These are phyloP conservation scores for Psilopsiagon aymara DNA, from an alignment of 2,113 vertebrate genomes.

Conservation along the genomic window DNA sequence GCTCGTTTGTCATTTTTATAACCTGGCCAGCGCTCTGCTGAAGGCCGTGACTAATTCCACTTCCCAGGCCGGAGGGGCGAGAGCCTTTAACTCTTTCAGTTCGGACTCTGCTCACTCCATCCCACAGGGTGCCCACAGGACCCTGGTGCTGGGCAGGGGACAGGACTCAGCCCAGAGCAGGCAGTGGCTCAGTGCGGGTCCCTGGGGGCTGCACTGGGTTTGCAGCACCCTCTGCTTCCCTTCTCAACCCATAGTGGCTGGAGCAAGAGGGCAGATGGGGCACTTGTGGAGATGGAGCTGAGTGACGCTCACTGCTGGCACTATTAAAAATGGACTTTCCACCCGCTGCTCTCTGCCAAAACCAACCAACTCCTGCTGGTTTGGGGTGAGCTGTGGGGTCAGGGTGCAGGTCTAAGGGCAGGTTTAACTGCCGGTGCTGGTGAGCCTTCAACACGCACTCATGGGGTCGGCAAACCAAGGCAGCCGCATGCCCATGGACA, in stretches of 20 bases:
- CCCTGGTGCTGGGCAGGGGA: neutral
- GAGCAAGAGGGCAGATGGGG: neutral
- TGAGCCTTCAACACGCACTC: neutral
- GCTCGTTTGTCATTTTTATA: slow-evolving; percentile 64
- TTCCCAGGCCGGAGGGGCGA: neutral
- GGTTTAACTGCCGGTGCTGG: neutral
- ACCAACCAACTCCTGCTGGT: neutral
- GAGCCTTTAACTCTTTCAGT: slow-evolving; percentile 37
- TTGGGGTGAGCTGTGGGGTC: neutral
- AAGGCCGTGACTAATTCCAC: slow-evolving; percentile 63
- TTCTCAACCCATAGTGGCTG: neutral
- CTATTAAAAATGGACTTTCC: neutral
- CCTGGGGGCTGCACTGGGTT: accelerated
- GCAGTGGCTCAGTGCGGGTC: neutral
- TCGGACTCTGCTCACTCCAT: neutral
- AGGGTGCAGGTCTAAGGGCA: neutral
- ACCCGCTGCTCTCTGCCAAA: neutral
- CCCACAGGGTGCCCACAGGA: neutral
- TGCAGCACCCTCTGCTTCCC: neutral
- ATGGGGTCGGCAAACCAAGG: accelerated
- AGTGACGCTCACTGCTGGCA: neutral
- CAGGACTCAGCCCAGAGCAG: neutral
- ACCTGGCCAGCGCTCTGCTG: slow-evolving; percentile 52
- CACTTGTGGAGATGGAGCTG: neutral
- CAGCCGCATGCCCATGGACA: neutral